Conservation (phyloP, 64 coral and sea anemone species). For the Porites australiensis region DNA sequence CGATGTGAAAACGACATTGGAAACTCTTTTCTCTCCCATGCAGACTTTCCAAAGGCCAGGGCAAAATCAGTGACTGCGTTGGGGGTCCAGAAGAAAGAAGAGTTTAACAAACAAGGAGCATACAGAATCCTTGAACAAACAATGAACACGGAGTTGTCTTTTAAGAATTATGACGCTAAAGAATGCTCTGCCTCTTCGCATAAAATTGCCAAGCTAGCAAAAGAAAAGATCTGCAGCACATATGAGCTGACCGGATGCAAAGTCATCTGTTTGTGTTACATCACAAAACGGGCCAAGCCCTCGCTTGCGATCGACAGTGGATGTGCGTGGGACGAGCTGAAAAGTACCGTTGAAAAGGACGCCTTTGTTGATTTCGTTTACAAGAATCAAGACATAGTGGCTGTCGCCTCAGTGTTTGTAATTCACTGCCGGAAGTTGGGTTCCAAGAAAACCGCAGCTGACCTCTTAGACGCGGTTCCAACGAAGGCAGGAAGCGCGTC, state of each 20-base stretch:
- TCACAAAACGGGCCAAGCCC: constrained; percentile 27
- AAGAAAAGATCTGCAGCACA: constrained; percentile 46
- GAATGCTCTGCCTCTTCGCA: constrained; percentile 14
- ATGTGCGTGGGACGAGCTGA: constrained; percentile 78
- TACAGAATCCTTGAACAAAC: constrained; percentile 59
- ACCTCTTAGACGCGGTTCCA: not conserved
- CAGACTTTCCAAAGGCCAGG: constrained; percentile 63
- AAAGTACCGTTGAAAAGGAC: constrained; percentile 53
- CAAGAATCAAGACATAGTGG: constrained; percentile 63
- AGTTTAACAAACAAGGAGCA: constrained; percentile 41
- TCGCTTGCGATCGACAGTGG: constrained; percentile 71
- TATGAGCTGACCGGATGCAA: constrained; percentile 70
- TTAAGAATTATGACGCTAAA: constrained; percentile 44
- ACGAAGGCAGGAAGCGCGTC: constrained; percentile 4
- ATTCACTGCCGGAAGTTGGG: constrained; percentile 8
- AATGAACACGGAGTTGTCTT: constrained; percentile 29
- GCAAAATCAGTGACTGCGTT: constrained; percentile 27
- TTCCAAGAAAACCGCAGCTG: not conserved
- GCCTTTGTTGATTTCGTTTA: constrained; percentile 81
- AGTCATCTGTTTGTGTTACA: constrained; percentile 62
- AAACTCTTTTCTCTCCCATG: constrained; percentile 47
- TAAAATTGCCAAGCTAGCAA: constrained; percentile 12
- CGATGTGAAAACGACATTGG: constrained; percentile 46
- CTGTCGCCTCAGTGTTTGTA: constrained; percentile 67
- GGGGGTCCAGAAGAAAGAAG: not conserved